These are phyloP conservation scores for Sebastes nivosus DNA, from an alignment of 2,797 vertebrate species.

Conservation along the genomic window DNA sequence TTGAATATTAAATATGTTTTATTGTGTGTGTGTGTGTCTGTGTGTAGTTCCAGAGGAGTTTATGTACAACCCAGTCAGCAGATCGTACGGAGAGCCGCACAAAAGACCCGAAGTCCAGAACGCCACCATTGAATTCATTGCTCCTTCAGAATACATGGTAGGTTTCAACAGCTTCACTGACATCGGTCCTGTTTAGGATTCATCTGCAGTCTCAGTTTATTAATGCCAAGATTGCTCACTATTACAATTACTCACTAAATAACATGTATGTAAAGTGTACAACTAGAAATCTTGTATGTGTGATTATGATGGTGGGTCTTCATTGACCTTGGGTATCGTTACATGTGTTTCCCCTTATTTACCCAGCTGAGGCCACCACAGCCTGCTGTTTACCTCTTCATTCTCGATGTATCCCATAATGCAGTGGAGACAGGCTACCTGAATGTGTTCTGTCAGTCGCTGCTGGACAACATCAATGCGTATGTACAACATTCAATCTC, in stretches of 20 bases:
- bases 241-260: background rate
- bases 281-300: background rate
- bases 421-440: slow-evolving; percentile 96
- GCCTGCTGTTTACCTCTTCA: slow-evolving; percentile 96
- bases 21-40: slow-evolving; percentile 1
- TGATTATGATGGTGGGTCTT: background rate
- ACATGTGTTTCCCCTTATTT: slow-evolving; percentile 2
- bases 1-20: background rate
- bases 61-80: slow-evolving; percentile 96
- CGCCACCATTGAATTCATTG: slow-evolving; percentile 96
- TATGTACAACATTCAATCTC: slow-evolving; percentile 79
- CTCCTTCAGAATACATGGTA: slow-evolving; percentile 98
- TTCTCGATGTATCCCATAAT: slow-evolving; percentile 96
- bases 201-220: background rate
- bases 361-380: slow-evolving; percentile 93
- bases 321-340: background rate
- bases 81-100: slow-evolving; percentile 94
- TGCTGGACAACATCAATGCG: slow-evolving; percentile 94
- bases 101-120: slow-evolving; percentile 97
- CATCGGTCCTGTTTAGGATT: background rate
- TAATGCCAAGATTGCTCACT: background rate
- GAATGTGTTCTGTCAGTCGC: slow-evolving; percentile 90
- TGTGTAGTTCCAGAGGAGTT: slow-evolving; percentile 94
- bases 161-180: slow-evolving; percentile 2
- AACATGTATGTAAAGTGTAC: background rate